Evolutionary conservation across 1,140 invertebrate species (phyloP).

Genomic region (Anadara kagoshimensis): DNA sequence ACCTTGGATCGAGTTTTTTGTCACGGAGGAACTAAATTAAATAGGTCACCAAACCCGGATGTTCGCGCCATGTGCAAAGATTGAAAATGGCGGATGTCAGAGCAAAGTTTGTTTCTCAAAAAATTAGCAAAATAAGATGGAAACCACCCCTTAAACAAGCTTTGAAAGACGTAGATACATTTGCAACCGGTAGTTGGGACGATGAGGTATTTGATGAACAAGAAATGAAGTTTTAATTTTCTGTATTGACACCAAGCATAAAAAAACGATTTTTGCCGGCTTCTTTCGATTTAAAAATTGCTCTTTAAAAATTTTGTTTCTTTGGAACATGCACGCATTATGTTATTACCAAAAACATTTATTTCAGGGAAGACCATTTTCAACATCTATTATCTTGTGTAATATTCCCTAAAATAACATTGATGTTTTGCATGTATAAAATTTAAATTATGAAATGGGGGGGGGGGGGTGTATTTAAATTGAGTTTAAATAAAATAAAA

Average conservation of each 20-base stretch:
- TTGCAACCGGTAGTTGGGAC: slow-evolving; percentile 89
- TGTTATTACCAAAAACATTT: too few species aligned
- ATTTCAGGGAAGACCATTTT: too few species aligned
- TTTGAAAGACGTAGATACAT: slow-evolving; percentile 81
- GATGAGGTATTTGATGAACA: slow-evolving; percentile 76
- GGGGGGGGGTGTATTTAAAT: too few species aligned
- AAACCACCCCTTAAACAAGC: slow-evolving; percentile 78
- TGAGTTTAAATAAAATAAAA: too few species aligned
- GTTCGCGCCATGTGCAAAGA: slow-evolving; percentile 50
- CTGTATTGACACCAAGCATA: neutral
- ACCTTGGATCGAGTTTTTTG: too few species aligned
- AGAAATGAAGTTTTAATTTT: neutral
- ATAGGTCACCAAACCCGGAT: slow-evolving; percentile 13
- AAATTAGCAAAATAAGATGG: slow-evolving; percentile 89
- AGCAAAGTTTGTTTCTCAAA: slow-evolving; percentile 75
- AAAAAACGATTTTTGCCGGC: neutral
- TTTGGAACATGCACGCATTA: too few species aligned
- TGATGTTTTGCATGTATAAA: too few species aligned
- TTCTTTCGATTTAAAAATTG: neutral
- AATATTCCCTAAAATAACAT: too few species aligned
- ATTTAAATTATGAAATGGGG: too few species aligned
- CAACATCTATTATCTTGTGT: too few species aligned
- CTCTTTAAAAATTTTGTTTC: too few species aligned
- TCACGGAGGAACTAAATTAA: neutral
- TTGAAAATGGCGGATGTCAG: slow-evolving; percentile 63